A percentile compares a stretch with the other conserved stretches of the same genome.
Conservation (phyloP, 2,888 invertebrate genomes). For the Tineola bisselliella region DNA sequence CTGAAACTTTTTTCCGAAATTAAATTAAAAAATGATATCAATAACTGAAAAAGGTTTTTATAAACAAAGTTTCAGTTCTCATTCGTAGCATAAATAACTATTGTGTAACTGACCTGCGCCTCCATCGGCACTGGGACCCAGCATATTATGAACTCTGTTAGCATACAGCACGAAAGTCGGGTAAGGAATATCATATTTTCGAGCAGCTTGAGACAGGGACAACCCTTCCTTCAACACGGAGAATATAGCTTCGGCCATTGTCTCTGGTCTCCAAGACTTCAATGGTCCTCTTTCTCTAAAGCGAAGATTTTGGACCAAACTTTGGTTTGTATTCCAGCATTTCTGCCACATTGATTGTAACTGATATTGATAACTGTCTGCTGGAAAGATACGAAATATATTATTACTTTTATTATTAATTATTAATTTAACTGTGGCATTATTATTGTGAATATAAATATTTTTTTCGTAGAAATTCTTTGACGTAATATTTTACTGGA, state of each 20-base stretch:
- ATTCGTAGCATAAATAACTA: neutral
- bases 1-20: neutral
- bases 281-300: slow-evolving; percentile 92
- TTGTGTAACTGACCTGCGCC: slow-evolving; percentile 76
- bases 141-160: slow-evolving; percentile 92
- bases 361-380: slow-evolving; percentile 95
- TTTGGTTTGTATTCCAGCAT: slow-evolving; percentile 94
- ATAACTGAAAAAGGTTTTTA: neutral
- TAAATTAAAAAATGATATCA: neutral
- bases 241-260: slow-evolving; percentile 95
- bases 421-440: neutral
- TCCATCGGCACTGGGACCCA: slow-evolving; percentile 91
- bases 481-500: neutral
- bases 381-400: slow-evolving; percentile 53
- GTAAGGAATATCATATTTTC: slow-evolving; percentile 94
- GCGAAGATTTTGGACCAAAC: slow-evolving; percentile 87
- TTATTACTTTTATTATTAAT: neutral
- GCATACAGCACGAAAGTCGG: slow-evolving; percentile 94
- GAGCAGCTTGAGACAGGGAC: slow-evolving; percentile 88
- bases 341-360: slow-evolving; percentile 96
- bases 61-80: neutral
- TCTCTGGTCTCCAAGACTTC: slow-evolving; percentile 93
- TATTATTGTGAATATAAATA: neutral
- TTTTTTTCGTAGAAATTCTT: neutral
- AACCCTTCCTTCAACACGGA: slow-evolving; percentile 91